Percentiles rank a stretch among this genome's conserved stretches.
phyloP scores from a whole-genome alignment of 2,797 vertebrate species.

The Spondyliosoma cantharus region DNA sequence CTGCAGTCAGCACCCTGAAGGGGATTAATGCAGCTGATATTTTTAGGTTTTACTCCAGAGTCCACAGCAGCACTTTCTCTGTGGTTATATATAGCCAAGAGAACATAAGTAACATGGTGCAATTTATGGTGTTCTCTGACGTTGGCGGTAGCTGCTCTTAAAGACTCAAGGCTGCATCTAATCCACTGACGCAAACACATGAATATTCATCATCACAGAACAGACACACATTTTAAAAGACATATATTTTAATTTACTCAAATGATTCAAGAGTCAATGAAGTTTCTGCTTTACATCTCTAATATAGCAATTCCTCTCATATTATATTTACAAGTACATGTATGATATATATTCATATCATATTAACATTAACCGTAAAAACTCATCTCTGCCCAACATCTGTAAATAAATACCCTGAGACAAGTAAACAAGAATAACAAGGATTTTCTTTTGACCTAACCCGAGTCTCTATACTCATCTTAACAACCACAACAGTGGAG shows the following conservation, averaged over 20 bases:
- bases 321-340: conserved; percentile 76
- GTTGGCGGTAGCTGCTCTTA: background rate
- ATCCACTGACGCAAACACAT: background rate
- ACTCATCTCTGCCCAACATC: conserved; percentile 60
- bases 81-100: conserved; percentile 48
- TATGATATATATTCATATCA: conserved; percentile 51
- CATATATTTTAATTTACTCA: conserved; percentile 78
- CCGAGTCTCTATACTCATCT: conserved; percentile 48
- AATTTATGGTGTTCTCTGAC: conserved; percentile 1
- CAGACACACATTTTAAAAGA: conserved; percentile 72
- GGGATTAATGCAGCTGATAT: conserved; percentile 64
- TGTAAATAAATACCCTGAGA: conserved; percentile 71
- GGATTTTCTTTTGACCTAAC: conserved; percentile 48
- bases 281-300: conserved; percentile 68
- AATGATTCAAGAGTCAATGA: conserved; percentile 65
- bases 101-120: conserved; percentile 22
- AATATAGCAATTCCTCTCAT: conserved; percentile 53
- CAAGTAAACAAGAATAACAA: conserved; percentile 59
- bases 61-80: conserved; percentile 41
- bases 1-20: conserved; percentile 60
- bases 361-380: conserved; percentile 71
- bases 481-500: conserved; percentile 31
- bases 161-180: background rate
- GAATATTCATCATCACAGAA: conserved; percentile 32
- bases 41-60: conserved; percentile 73